Evolutionary conservation across 2,797 vertebrate species (phyloP), one percentile per base, ranked within the genome.

Genomic region (Acanthornis magna): DNA sequence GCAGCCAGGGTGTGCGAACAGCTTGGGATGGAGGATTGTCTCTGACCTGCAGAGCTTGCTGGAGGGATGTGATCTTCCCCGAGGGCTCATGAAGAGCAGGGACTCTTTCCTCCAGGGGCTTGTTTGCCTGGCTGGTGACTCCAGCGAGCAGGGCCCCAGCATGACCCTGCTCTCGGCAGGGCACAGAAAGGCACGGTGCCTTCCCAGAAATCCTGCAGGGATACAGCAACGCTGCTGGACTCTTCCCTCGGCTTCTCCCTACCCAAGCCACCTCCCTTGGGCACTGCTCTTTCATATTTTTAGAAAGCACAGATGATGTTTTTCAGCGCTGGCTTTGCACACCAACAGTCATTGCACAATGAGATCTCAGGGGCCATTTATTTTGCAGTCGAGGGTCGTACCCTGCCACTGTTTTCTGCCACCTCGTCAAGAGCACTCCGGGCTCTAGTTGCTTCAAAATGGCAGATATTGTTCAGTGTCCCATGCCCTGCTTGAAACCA

Each of bases 111-210:
- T 50, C 11, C 5, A 4, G 45, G 26, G n/a, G 4, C 17, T 67
- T 42, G 38, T 60, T 72, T 48, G 21, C 43, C 8, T 1, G 32
- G 61, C 1, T 19, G 38, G 51, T 30, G 19, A 21, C 32, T 61
- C 4, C 77, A 22, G 29, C 0, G 2, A 86, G 30, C 0, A 0
- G n/a, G 16, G 8, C 7, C 23, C 9, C 38, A 15, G 48, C 0
- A 0, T 48, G 40, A 53, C 32, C 16, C 42, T 58, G 40, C 21
- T 79, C 27, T 58, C 1, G 2, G 57, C 25, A 9, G 10, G 45
- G 50, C 89, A 74, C 0, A 3, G 68, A 63, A 79, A 38, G 42
- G 36, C 55, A 60, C 0, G 0, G 38, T 34, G 36, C 63, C 70
- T 74, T 78, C 67, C 68, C 7, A 0, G 74, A 78, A 80, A 51